Evolutionary conservation across 37 sponge, comb jelly and placozoan genomes (phyloP).

Genomic region (Mnemiopsis leidyi): DNA sequence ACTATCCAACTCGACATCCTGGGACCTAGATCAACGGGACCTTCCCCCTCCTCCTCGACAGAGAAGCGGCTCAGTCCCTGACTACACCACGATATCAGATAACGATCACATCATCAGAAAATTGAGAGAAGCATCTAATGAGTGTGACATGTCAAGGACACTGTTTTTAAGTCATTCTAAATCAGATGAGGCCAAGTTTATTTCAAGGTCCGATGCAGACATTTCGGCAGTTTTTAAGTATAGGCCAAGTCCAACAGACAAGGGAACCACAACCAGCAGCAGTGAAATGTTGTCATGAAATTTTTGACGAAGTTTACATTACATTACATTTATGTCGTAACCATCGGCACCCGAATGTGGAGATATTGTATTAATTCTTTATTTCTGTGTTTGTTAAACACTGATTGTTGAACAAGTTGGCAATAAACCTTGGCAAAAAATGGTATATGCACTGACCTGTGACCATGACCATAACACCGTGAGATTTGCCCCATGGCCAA

Average conservation of each 20-base stretch:
- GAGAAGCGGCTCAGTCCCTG: background rate
- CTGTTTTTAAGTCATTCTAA: background rate
- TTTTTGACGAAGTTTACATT: too few species aligned
- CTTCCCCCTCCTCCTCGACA: background rate
- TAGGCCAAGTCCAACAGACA: background rate
- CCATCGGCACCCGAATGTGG: too few species aligned
- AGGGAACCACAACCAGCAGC: background rate
- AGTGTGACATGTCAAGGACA: background rate
- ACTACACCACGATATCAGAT: background rate
- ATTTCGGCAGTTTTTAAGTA: background rate
- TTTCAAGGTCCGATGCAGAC: background rate
- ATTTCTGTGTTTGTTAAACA: too few species aligned
- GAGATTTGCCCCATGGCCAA: too few species aligned
- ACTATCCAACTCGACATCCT: background rate
- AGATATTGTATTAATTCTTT: too few species aligned
- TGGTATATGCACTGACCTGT: too few species aligned
- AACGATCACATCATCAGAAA: background rate
- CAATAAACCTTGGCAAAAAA: too few species aligned
- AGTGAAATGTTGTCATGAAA: background rate
- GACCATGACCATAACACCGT: too few species aligned
- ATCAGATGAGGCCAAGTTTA: background rate
- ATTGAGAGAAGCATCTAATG: background rate
- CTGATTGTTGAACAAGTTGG: too few species aligned
- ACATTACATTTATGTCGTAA: too few species aligned
- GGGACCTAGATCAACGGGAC: background rate